Evolutionary conservation across 2,113 vertebrate genomes (phyloP).

Genomic region (Protomyctophum bolini): DNA sequence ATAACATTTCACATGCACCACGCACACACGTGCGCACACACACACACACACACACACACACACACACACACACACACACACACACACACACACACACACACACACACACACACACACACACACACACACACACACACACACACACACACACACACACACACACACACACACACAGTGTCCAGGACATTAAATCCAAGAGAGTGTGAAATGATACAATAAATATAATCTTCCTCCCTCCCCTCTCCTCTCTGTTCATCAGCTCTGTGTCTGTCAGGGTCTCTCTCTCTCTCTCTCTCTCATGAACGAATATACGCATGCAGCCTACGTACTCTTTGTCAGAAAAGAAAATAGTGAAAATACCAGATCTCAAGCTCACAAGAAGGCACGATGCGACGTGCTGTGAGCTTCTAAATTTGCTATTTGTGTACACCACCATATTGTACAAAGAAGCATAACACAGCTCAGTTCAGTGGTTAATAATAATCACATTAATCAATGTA

Average conservation of each 20-base stretch:
- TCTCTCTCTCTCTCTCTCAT: conserved; percentile 10
- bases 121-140: conserved; percentile 35
- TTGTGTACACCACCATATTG: too few relatives aligned
- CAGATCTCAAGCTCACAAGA: too few relatives aligned
- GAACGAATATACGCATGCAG: too few relatives aligned
- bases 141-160: conserved; percentile 8
- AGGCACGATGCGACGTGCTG: too few relatives aligned
- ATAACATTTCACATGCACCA: conserved; percentile 87
- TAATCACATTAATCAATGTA: too few relatives aligned
- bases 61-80: not conserved
- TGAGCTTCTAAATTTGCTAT: too few relatives aligned
- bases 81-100: not conserved
- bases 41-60: conserved; percentile 8
- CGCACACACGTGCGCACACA: conserved; percentile 29
- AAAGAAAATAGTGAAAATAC: too few relatives aligned
- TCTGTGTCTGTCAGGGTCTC: conserved; percentile 11
- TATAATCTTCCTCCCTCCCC: conserved; percentile 85
- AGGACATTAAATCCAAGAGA: conserved; percentile 93
- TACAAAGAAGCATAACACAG: too few relatives aligned
- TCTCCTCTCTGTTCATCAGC: conserved; percentile 1
- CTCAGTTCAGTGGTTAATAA: too few relatives aligned
- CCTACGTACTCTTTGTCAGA: too few relatives aligned
- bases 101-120: conserved; percentile 62
- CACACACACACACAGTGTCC: conserved; percentile 78
- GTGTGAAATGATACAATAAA: conserved; percentile 93